Evolutionary conservation across 2,797 vertebrate species (phyloP).

Genomic region (Thunnus albacares): DNA sequence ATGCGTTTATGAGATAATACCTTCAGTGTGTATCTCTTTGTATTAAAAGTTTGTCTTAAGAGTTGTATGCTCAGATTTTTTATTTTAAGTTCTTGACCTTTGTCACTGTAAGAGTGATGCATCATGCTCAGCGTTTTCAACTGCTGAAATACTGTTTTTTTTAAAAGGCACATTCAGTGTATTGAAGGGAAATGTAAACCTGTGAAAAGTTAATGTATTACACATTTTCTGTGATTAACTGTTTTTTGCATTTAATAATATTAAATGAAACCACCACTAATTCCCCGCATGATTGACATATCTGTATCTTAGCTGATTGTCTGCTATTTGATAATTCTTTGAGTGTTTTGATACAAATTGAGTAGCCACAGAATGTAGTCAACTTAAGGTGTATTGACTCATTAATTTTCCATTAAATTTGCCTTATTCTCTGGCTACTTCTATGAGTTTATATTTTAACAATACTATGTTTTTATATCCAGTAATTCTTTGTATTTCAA

Average conservation of each 20-base stretch:
- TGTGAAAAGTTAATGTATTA: conserved; percentile 35
- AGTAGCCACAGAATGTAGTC: background rate
- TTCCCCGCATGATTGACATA: conserved; percentile 28
- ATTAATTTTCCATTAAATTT: background rate
- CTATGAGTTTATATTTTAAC: background rate
- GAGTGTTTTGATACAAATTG: conserved; percentile 10
- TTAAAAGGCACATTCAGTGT: conserved; percentile 40
- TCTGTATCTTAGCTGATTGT: conserved; percentile 24
- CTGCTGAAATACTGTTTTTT: conserved; percentile 31
- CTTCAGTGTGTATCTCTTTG: conserved; percentile 60
- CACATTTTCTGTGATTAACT: conserved; percentile 36
- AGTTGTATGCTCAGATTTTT: conserved; percentile 18
- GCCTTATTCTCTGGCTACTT: background rate
- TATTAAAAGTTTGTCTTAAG: conserved; percentile 42
- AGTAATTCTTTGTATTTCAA: background rate
- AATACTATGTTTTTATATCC: background rate
- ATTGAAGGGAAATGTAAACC: conserved; percentile 38
- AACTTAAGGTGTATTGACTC: background rate
- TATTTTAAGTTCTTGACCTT: conserved; percentile 16
- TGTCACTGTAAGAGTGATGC: conserved; percentile 13
- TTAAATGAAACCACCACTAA: conserved; percentile 51
- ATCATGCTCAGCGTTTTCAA: conserved; percentile 3
- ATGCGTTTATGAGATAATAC: conserved; percentile 49
- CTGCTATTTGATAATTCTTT: conserved; percentile 15
- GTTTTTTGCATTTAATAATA: conserved; percentile 48